Base-by-base conservation (phyloP, 2,888 invertebrate species). In the Aphidius colemani region DNA sequence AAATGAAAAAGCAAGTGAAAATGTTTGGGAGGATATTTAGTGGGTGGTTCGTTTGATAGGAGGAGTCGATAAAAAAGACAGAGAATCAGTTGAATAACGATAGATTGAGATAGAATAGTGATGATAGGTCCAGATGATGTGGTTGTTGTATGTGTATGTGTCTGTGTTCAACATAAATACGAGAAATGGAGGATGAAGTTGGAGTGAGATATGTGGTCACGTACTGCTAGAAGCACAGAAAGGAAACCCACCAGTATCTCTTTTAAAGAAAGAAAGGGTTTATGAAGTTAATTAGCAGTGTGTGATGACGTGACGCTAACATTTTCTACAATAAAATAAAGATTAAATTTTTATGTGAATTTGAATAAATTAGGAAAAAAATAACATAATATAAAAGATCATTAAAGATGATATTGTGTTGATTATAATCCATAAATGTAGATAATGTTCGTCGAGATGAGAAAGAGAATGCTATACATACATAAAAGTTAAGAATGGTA, bases 261-360 rank as follows among this genome's bases (percentile, higher is more conserved):
- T 44, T 51, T 61, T 62, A 59, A 59, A 66, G 63, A 67, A 71
- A 53, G 13, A 18, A 53, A 72, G 65, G 73, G 69, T 70, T 71
- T 72, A 69, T 67, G 68, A 72, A 73, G 72, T 74, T 75, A 75
- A 72, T 74, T 75, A 72, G 72, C 45, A 71, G 70, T 68, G 71
- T 71, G 74, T 72, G 72, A 72, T 71, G 71, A 69, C 69, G 68
- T 70, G 71, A 69, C 61, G 66, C 61, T 63, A 61, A 66, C 61
- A 65, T 30, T 3, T 30, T 30, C 3, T 5, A 30, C 30, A 30
- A 30, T 30, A 30, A 30, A 30, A 30, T 30, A 30, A 30, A 30
- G 5, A 30, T 5, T 5, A 30, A 30, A 30, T 30, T 30, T 0
- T 30, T 30, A 30, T 30, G 30, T 58, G 68, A 65, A 69, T 61